Base-by-base conservation (phyloP, 92 coral and sea anemone species). In the Palythoa grandiflora region DNA sequence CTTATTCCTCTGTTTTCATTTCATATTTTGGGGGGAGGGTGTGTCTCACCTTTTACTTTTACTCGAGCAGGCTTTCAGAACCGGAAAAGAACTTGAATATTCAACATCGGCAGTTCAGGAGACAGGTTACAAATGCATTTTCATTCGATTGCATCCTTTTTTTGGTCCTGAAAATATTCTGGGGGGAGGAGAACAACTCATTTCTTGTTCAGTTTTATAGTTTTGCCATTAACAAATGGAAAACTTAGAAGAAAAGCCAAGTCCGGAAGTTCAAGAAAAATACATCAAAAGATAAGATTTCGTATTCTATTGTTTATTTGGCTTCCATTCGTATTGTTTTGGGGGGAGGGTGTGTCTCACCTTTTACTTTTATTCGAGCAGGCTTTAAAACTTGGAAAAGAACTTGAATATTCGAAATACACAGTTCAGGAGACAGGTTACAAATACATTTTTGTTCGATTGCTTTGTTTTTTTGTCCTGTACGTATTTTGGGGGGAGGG, bases 331-430 rank as follows among this genome's bases (percentile, higher is more conserved):
- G 38, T 21, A 6, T 61, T 77, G 15, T n/a, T 50, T 35, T 21
- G 83, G 83, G 83, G 83, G 47, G 51, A 37, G 70, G 83, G 48
- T 78, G 19, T 35, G 8, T 78, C 68, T 78, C 51, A 78, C 68
- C 59, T 60, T 78, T 0, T 78, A 11, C 7, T 52, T 38, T 55
- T 53, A 61, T 61, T 17, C 20, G 17, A n/a, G 15, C 68, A 61
- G 68, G 68, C 68, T 9, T 61, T 61, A 5, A 12, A 14, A 61
- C 68, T 0, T 14, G 20, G 15, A 61, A 61, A 17, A 13, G 68
- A 14, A 6, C 17, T 61, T 12, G 20, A 13, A 6, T n/a, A 17
- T 28, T 28, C 28, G 28, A 28, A 28, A 28, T 28, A 28, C 0
- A 1, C 68, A 61, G 20, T 13, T 61, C n/a, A 14, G 20, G 68